phyloP scores from a whole-genome alignment of 2,113 vertebrate species.

The Centrocercus urophasianus region DNA sequence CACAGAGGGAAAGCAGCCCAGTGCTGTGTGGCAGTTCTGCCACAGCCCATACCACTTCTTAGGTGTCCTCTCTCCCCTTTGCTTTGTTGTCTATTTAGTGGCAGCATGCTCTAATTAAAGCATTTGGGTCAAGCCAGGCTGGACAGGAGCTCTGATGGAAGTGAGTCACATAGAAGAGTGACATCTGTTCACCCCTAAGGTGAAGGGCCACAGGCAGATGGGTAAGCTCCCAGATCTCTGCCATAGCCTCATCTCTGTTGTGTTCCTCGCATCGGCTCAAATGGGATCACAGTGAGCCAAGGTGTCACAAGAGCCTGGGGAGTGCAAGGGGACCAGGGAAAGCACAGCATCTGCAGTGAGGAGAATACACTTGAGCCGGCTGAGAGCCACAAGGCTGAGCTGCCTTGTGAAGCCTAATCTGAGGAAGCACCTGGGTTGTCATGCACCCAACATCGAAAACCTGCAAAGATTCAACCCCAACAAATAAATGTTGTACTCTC shows the following conservation, averaged over 20 bases:
- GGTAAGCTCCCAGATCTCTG: background rate
- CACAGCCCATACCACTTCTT: background rate
- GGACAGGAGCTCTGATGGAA: background rate
- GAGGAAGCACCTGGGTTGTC: background rate
- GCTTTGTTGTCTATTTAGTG: background rate
- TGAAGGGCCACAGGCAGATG: background rate
- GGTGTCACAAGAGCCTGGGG: background rate
- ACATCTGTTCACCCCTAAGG: background rate
- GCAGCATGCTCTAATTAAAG: background rate
- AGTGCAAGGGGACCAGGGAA: background rate
- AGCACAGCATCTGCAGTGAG: background rate
- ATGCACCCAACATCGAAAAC: background rate
- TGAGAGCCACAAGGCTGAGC: background rate
- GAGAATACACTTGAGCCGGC: background rate
- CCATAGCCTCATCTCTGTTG: accelerated
- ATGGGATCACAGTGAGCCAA: background rate
- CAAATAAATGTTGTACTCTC: background rate
- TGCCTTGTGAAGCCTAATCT: background rate
- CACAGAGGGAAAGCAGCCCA: background rate
- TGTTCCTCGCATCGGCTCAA: background rate
- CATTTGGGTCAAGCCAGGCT: background rate
- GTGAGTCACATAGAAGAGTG: background rate
- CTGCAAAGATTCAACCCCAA: background rate
- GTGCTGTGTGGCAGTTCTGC: background rate
- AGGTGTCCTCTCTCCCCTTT: background rate